phyloP scores from a whole-genome alignment of 2,113 vertebrate species.

The Noctilio leporinus region DNA sequence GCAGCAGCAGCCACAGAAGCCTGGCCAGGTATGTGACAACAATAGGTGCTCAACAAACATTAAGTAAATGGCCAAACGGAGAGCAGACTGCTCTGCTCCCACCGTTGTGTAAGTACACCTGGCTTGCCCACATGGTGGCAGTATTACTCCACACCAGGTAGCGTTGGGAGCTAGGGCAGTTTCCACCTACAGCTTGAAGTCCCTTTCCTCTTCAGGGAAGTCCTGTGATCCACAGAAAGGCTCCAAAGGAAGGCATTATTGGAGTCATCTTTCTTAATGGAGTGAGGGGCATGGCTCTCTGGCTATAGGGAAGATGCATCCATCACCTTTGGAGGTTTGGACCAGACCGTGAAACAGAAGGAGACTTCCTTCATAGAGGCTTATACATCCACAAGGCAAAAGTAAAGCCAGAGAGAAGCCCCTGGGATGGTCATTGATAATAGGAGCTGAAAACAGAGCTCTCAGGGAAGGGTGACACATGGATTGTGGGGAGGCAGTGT shows the following conservation, averaged over 20 bases:
- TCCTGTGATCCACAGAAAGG: background rate
- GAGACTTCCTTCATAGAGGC: background rate
- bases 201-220: background rate
- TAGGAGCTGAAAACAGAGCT: background rate
- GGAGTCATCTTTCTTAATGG: background rate
- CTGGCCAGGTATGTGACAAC: background rate
- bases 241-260: background rate
- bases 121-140: constrained; percentile 49
- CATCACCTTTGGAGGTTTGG: background rate
- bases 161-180: fast-evolving
- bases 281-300: background rate
- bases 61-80: fast-evolving
- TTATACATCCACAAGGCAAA: no score
- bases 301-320: background rate
- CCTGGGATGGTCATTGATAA: background rate
- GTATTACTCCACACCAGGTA: background rate
- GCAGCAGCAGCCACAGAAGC: background rate
- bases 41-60: background rate
- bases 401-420: background rate
- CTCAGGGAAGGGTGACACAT: no score
- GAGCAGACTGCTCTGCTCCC: fast-evolving
- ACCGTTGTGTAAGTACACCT: fast-evolving
- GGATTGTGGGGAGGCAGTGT: no score
- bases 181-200: no score
- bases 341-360: background rate